Conservation (phyloP, 2,113 vertebrate genomes). For the Crotalus horridus region DNA sequence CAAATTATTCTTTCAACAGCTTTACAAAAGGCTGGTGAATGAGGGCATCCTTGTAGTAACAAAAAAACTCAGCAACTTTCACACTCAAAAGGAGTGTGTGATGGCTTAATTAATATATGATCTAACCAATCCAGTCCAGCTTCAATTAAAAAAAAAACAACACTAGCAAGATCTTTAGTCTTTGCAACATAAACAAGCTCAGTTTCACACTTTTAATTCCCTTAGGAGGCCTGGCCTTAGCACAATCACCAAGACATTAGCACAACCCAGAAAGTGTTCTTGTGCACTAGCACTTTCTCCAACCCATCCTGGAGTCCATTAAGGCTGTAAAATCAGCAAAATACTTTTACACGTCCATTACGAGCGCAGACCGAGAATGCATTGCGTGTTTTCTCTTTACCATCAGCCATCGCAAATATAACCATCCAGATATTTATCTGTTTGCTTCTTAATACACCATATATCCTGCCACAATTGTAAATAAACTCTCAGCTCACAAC, state of each 20-base stretch:
- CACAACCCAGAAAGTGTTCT: neutral
- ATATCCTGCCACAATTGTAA: neutral
- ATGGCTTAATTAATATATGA: slow-evolving; percentile 1
- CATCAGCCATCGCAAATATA: neutral
- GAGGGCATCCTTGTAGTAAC: neutral
- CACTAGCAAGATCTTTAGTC: neutral
- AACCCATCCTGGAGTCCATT: slow-evolving; percentile 10
- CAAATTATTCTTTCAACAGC: neutral
- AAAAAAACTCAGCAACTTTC: neutral
- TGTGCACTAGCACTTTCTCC: slow-evolving; percentile 5
- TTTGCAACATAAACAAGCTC: neutral
- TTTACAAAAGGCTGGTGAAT: neutral
- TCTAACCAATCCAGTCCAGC: neutral
- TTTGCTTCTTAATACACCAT: neutral
- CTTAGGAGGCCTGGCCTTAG: slow-evolving; percentile 4
- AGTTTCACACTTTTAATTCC: neutral
- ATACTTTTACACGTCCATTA: neutral
- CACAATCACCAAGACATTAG: slow-evolving; percentile 5
- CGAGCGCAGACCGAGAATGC: neutral
- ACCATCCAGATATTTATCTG: too few relatives aligned
- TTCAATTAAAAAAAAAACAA: neutral
- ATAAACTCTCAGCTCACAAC: neutral
- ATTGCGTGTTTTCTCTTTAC: neutral
- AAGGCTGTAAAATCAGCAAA: neutral
- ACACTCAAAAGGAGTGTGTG: neutral